Conservation (phyloP, 1,140 invertebrate genomes). For the Globodera rostochiensis region DNA sequence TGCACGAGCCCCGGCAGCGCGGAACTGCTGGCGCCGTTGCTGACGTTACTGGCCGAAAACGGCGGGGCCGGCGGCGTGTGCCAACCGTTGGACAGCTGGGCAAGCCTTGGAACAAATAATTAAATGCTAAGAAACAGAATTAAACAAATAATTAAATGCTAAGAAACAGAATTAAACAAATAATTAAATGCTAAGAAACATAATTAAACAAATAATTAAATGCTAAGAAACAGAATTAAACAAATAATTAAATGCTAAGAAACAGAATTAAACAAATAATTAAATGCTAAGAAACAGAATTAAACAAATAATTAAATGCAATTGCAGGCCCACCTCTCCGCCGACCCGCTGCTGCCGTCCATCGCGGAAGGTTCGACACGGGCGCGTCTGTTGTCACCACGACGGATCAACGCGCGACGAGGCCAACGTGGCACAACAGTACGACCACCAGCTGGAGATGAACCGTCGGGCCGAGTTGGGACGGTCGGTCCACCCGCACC, state of each 20-base stretch:
- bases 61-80: neutral
- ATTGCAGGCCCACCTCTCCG: neutral
- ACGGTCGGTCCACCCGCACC: neutral
- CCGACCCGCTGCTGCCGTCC: neutral
- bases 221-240: too few relatives aligned
- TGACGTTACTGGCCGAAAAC: neutral
- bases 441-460: neutral
- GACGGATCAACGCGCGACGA: neutral
- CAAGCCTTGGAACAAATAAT: neutral
- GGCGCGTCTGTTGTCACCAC: neutral
- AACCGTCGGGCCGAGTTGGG: neutral
- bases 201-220: neutral
- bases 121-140: too few relatives aligned
- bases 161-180: too few relatives aligned
- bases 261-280: neutral
- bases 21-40: neutral
- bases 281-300: too few relatives aligned
- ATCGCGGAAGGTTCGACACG: neutral
- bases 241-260: neutral
- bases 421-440: neutral
- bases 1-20: constrained; percentile 8
- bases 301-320: neutral
- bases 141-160: neutral
- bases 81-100: constrained; percentile 6
- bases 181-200: neutral